phyloP scores from a whole-genome alignment of 2,888 invertebrate genomes.

The Tiliacea citrago region DNA sequence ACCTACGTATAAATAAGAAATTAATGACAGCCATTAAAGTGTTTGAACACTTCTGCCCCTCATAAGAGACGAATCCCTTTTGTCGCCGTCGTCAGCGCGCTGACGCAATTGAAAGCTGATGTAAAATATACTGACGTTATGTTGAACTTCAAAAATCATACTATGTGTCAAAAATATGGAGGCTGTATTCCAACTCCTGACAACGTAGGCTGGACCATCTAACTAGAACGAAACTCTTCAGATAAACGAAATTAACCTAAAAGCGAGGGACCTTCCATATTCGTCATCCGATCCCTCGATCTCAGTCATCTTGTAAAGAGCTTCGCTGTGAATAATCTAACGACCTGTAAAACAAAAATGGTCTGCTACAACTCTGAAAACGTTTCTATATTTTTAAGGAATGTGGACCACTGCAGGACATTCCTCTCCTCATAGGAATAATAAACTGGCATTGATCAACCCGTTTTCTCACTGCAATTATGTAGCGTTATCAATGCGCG shows the following conservation, averaged over 20 bases:
- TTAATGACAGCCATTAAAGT: background rate
- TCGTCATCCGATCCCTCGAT: slow-evolving; percentile 3
- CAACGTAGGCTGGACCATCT: background rate
- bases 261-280: background rate
- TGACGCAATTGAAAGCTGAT: background rate
- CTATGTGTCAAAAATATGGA: background rate
- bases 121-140: slow-evolving; percentile 4
- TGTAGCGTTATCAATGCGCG: background rate
- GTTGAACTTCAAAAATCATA: background rate
- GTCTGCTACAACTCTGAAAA: slow-evolving; percentile 5
- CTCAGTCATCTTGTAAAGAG: background rate
- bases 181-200: background rate
- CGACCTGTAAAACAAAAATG: slow-evolving; percentile 7
- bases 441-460: background rate
- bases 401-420: background rate
- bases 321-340: background rate
- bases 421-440: background rate
- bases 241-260: background rate
- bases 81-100: background rate
- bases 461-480: background rate
- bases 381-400: background rate
- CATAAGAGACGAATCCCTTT: background rate
- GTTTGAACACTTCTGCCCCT: slow-evolving; percentile 1
- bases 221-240: background rate
- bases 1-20: background rate